Evolutionary conservation across 2,113 vertebrate genomes (phyloP).

Genomic region (Thinocorus orbignyianus): DNA sequence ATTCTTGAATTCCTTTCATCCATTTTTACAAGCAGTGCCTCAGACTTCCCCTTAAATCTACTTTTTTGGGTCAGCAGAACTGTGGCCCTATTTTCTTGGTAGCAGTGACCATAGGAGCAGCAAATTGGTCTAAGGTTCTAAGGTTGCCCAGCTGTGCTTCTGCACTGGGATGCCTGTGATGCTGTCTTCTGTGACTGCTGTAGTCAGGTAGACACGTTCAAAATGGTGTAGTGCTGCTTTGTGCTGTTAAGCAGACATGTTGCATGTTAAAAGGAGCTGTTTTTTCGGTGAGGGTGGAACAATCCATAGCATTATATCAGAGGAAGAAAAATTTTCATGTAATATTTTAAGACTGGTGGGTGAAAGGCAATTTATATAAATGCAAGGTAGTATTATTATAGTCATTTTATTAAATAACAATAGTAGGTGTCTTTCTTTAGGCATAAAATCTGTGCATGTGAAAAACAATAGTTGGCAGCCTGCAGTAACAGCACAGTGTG

Average conservation of each 20-base stretch:
- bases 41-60: neutral
- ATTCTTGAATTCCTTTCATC: neutral
- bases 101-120: neutral
- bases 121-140: neutral
- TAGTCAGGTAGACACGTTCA: fast-evolving
- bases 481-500: neutral
- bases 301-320: fast-evolving
- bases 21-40: neutral
- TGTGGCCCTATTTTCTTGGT: neutral
- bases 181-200: neutral
- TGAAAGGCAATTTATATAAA: neutral
- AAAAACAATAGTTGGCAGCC: neutral
- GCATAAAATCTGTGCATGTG: neutral
- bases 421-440: neutral
- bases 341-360: neutral
- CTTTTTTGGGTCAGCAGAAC: neutral
- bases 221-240: neutral
- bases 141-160: neutral
- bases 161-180: neutral
- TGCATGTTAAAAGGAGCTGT: neutral
- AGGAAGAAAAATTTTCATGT: neutral
- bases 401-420: neutral
- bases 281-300: neutral
- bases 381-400: neutral
- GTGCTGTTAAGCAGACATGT: neutral